Conservation (phyloP, 2,113 vertebrate genomes). For the Morone saxatilis region DNA sequence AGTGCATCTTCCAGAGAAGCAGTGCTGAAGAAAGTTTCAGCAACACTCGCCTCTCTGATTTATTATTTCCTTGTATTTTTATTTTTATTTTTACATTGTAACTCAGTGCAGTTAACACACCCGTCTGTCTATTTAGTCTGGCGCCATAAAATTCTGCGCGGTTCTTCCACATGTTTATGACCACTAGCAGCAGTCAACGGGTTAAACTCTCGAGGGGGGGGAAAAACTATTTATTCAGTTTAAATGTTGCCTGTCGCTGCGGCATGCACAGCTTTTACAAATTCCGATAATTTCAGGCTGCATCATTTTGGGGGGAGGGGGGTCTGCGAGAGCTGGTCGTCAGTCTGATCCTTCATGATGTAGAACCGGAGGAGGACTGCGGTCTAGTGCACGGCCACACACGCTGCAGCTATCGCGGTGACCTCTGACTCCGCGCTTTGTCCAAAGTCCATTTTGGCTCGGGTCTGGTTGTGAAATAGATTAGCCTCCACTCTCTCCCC, state of each 20-base stretch:
- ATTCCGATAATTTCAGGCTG: not conserved
- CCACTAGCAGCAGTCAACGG: not conserved
- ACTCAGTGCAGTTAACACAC: not conserved
- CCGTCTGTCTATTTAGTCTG: not conserved
- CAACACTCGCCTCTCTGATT: not conserved
- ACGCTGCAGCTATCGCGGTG: constrained; percentile 63
- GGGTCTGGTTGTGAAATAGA: constrained; percentile 54
- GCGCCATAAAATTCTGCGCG: not conserved
- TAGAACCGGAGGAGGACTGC: not conserved
- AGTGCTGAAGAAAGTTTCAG: not conserved
- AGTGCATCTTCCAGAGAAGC: not conserved
- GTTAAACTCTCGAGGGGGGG: not conserved
- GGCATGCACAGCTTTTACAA: not conserved
- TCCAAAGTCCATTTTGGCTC: constrained; percentile 68
- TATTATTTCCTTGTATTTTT: not conserved
- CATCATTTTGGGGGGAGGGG: not conserved
- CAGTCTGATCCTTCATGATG: constrained; percentile 21
- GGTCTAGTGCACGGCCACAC: constrained; percentile 36
- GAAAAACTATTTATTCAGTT: not conserved
- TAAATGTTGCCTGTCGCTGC: constrained; percentile 2
- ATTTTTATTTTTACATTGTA: not conserved
- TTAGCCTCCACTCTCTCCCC: constrained; percentile 23
- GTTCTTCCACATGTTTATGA: not conserved
- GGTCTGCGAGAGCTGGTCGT: not conserved
- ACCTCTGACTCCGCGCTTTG: constrained; percentile 73